Conservation (phyloP, 2,113 vertebrate genomes). For the Polypterus senegalus region DNA sequence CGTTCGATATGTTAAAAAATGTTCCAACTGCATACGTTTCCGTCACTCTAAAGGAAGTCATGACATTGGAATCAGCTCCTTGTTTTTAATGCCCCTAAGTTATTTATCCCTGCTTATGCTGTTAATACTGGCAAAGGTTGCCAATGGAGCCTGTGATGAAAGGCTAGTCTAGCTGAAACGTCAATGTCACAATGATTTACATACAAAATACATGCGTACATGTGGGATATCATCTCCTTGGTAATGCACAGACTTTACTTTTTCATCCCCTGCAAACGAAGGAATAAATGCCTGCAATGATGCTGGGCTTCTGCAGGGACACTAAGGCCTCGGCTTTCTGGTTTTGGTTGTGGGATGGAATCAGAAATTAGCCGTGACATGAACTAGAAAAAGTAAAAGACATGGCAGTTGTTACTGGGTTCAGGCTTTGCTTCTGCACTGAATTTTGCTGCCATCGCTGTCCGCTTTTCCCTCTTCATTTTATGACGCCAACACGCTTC, state of each 20-base stretch:
- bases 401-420: conserved; percentile 54
- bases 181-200: conserved; percentile 13
- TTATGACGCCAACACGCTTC: conserved; percentile 87
- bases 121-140: conserved; percentile 33
- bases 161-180: conserved; percentile 15
- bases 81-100: conserved; percentile 82
- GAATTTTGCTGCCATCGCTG: conserved; percentile 13
- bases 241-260: conserved; percentile 18
- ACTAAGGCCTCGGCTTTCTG: too few species aligned
- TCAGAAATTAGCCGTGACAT: conserved; percentile 17
- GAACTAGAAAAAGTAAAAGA: conserved; percentile 30
- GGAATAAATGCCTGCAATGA: not conserved
- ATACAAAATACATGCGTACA: not conserved
- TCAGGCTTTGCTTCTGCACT: conserved; percentile 16
- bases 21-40: conserved; percentile 25
- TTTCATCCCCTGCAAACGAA: not conserved
- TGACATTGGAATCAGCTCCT: conserved; percentile 46
- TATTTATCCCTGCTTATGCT: conserved; percentile 35
- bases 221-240: conserved; percentile 25
- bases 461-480: conserved; percentile 17
- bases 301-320: not conserved
- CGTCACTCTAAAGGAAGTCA: conserved; percentile 22
- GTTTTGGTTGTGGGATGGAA: too few species aligned
- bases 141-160: conserved; percentile 13
- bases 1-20: too few species aligned